Evolutionary conservation across 2,888 invertebrate genomes (phyloP), one percentile per base, ranked within the genome.

Genomic region (Caenorhabditis doughertyi): DNA sequence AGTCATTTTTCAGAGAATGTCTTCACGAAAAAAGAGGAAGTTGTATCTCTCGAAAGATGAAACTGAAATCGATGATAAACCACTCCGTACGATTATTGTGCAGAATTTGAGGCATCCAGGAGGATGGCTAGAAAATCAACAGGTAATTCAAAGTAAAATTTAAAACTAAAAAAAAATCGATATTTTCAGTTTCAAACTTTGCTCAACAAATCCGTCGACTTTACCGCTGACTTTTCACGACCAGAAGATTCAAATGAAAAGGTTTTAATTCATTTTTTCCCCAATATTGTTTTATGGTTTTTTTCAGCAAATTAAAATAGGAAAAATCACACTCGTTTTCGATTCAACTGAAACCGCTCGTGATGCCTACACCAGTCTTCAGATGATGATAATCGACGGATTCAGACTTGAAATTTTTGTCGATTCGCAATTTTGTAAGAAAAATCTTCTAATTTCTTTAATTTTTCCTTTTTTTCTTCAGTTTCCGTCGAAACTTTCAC

Each of bases 381-480:
- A 74, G 23, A 81, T 70, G 44, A 44, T 73, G 68, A 47, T 65
- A 11, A 58, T 86, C 18, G 86, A 86, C 49, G 86, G 86, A 47
- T 47, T 16, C 3, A 27, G 58, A 13, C 55, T 79, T 5, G 56
- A 25, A 25, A 47, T 72, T 1, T 49, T 55, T 0, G 83, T 83
- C 1, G 79, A 81, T 51, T 53, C 79, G 3, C 35, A 18, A n/a
- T 86, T 86, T 58, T 81, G 85, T 86, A 49, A 70, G 84, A 32
- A 58, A 32, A 60, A 53, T 7, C 18, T 2, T n/a, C n/a, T n/a
- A n/a, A n/a, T n/a, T n/a, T n/a, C n/a, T n/a, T n/a, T n/a, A n/a
- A n/a, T n/a, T n/a, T n/a, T n/a, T n/a, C n/a, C n/a, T n/a, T n/a
- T n/a, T n/a, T n/a, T n/a, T n/a, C n/a, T n/a, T n/a, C 80, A 79